These are phyloP conservation scores for Pseudotriccus pelzelni DNA, from an alignment of 2,797 vertebrate genomes.

Conservation along the genomic window DNA sequence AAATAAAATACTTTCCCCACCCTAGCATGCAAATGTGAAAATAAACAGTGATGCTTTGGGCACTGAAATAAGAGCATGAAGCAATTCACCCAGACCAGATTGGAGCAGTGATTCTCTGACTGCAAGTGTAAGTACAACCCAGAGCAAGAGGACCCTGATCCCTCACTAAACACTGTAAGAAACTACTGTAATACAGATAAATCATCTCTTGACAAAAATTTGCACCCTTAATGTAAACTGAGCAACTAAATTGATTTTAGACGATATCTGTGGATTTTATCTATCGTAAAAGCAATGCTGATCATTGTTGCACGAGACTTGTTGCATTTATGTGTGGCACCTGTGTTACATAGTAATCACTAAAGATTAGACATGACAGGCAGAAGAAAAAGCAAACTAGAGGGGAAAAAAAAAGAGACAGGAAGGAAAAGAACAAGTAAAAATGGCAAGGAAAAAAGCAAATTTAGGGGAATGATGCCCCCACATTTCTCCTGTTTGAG, in stretches of 20 bases:
- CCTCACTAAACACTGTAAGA: background rate
- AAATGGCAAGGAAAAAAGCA: background rate
- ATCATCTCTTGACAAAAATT: background rate
- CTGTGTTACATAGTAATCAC: accelerated
- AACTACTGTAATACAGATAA: background rate
- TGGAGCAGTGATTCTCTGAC: background rate
- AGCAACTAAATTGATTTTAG: background rate
- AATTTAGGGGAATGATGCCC: background rate
- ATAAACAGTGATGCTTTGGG: background rate
- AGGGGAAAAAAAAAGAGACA: background rate
- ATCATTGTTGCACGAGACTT: background rate
- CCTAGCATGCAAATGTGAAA: background rate
- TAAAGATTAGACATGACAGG: background rate
- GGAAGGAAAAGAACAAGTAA: background rate
- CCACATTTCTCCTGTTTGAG: background rate
- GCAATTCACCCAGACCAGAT: background rate
- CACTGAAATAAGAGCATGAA: background rate
- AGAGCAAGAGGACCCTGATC: background rate
- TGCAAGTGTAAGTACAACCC: background rate
- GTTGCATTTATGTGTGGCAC: accelerated
- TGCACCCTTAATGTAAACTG: background rate
- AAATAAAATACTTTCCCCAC: background rate
- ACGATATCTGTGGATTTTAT: background rate
- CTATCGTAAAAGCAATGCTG: background rate
- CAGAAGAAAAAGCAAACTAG: background rate